Evolutionary conservation across 2,797 vertebrate species (phyloP).

Genomic region (Enteromius mattozi): DNA sequence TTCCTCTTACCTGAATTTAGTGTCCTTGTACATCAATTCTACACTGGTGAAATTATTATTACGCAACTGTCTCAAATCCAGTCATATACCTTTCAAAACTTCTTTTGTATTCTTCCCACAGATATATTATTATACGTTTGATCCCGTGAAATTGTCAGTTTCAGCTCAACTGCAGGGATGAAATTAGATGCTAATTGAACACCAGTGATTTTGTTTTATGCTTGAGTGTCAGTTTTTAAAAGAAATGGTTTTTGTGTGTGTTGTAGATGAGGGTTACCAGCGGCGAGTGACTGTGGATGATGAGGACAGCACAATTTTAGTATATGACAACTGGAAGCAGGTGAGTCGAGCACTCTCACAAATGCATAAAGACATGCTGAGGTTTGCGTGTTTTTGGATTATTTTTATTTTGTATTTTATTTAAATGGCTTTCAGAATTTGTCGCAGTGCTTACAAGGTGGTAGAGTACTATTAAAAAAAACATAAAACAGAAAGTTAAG

Average conservation of each 20-base stretch:
- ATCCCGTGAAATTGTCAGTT: conserved; percentile 10
- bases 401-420: background rate
- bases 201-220: background rate
- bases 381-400: background rate
- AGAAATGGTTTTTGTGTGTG: conserved; percentile 37
- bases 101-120: conserved; percentile 7
- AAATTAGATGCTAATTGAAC: conserved; percentile 16
- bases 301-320: conserved; percentile 86
- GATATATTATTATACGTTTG: conserved; percentile 6
- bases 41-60: background rate
- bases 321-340: conserved; percentile 93
- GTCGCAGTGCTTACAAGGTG: background rate
- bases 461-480: background rate
- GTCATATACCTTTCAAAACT: conserved; percentile 5
- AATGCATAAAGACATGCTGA: background rate
- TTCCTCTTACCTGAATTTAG: background rate
- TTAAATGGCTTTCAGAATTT: background rate
- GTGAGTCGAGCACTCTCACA: conserved; percentile 69
- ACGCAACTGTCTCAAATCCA: background rate
- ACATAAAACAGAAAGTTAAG: background rate
- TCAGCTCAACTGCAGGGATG: background rate
- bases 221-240: background rate
- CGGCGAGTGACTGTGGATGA: conserved; percentile 86
- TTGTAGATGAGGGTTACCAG: conserved; percentile 87
- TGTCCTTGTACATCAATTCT: conserved; percentile 3